A percentile compares a stretch with the other conserved stretches of the same genome.
phyloP scores from a whole-genome alignment of 2,113 vertebrate species.

The Gorsachius goisagi region DNA sequence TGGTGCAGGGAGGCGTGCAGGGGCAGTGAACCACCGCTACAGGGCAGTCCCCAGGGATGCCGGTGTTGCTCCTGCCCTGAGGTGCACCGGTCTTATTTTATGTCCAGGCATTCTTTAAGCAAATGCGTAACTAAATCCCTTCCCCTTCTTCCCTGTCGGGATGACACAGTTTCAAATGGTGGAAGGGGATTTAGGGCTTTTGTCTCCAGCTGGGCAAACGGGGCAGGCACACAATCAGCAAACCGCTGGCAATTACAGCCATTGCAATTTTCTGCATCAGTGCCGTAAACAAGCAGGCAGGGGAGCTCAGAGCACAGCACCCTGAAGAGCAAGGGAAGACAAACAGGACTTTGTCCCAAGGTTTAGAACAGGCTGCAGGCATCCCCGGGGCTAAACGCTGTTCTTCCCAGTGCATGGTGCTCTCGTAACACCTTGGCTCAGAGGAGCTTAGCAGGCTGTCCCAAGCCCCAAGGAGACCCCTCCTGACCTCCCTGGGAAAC shows the following conservation, averaged over 20 bases:
- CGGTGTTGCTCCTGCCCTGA: background rate
- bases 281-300: slow-evolving; percentile 69
- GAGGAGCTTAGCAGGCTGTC: slow-evolving; percentile 10
- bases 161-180: background rate
- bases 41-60: background rate
- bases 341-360: slow-evolving; percentile 55
- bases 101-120: background rate
- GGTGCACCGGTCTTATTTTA: background rate
- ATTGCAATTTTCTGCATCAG: slow-evolving; percentile 65
- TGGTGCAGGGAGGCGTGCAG: fast-evolving
- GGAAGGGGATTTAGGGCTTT: slow-evolving; percentile 18
- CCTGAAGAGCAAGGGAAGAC: slow-evolving; percentile 22
- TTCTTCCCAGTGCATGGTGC: background rate
- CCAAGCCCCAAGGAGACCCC: slow-evolving; percentile 16
- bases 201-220: background rate
- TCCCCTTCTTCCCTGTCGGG: background rate
- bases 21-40: fast-evolving
- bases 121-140: background rate
- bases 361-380: slow-evolving; percentile 69
- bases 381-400: slow-evolving; percentile 56
- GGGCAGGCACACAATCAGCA: slow-evolving; percentile 69
- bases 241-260: slow-evolving; percentile 52
- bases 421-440: slow-evolving; percentile 45
- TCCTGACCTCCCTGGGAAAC: background rate
- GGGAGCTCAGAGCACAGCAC: background rate